These are phyloP conservation scores for Rhinolophus ferrumequinum DNA, from an alignment of 2,113 vertebrate species.

Conservation along the genomic window DNA sequence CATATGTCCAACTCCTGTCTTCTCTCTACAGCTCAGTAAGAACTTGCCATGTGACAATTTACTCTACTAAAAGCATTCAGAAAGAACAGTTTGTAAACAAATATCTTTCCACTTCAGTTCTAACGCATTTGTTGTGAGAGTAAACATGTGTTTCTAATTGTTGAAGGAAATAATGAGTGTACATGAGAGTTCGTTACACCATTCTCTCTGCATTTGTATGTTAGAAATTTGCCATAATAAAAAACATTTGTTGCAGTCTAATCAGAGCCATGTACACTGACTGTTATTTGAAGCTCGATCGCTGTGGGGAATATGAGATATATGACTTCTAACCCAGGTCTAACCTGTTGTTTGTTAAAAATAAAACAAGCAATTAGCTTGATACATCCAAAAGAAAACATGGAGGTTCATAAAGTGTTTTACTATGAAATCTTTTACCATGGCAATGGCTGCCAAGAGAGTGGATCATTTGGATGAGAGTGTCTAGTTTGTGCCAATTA, in stretches of 20 bases:
- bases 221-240: background rate
- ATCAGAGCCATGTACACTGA: background rate
- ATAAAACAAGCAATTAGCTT: background rate
- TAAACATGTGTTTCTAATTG: background rate
- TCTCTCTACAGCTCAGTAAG: background rate
- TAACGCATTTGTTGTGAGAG: background rate
- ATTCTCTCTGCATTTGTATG: background rate
- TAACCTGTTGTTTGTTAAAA: background rate
- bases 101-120: background rate
- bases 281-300: background rate
- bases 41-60: background rate
- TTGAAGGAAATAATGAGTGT: background rate
- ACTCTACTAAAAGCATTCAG: background rate
- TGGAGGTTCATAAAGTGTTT: background rate
- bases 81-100: constrained; percentile 22
- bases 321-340: background rate
- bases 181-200: background rate
- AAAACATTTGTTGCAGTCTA: background rate
- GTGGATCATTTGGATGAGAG: background rate
- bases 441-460: background rate
- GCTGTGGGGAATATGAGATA: background rate
- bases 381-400: background rate
- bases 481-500: background rate
- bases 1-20: background rate
- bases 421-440: background rate